Conservation (phyloP, 2,888 invertebrate species). For the Chesias legatella region DNA sequence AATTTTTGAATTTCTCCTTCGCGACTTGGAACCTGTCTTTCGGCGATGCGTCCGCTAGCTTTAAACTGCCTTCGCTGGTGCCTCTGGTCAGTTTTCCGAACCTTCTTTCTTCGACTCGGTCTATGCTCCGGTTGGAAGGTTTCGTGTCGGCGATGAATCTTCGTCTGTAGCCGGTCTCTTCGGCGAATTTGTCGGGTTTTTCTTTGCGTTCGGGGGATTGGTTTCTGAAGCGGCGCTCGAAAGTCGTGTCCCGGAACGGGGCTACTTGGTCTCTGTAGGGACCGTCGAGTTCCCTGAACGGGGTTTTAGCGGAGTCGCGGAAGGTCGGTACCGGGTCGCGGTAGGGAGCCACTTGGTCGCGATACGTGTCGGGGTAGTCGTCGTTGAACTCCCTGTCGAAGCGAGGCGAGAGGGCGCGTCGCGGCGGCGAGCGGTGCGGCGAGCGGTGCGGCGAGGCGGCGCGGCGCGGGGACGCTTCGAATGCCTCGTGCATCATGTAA, state of each 20-base stretch:
- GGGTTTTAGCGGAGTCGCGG: conserved; percentile 44
- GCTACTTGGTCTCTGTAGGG: conserved; percentile 53
- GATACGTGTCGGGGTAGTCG: conserved; percentile 38
- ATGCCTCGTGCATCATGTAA: conserved; percentile 82
- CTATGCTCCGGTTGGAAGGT: conserved; percentile 69
- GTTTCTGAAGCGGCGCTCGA: conserved; percentile 67
- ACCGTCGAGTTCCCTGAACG: conserved; percentile 58
- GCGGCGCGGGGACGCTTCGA: conserved; percentile 70
- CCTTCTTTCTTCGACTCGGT: conserved; percentile 69
- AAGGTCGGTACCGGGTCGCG: conserved; percentile 42
- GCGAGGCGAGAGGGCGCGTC: conserved; percentile 53
- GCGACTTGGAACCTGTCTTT: conserved; percentile 92
- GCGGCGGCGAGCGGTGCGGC: conserved; percentile 35
- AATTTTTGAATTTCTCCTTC: conserved; percentile 90
- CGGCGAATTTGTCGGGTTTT: conserved; percentile 60
- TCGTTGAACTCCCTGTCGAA: conserved; percentile 47
- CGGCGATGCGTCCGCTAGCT: conserved; percentile 78
- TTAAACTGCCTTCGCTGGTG: conserved; percentile 70
- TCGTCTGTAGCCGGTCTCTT: conserved; percentile 66
- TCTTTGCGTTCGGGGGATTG: conserved; percentile 63
- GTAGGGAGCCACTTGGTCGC: conserved; percentile 55
- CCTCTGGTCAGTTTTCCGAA: conserved; percentile 67
- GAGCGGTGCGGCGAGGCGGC: conserved; percentile 50
- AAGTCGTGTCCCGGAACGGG: conserved; percentile 41
- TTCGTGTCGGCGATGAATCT: conserved; percentile 74